A percentile compares a stretch with the other conserved stretches of the same genome.
These are phyloP conservation scores for Cheiracanthium punctorium DNA, from an alignment of 2,888 invertebrate genomes.

Conservation along the genomic window DNA sequence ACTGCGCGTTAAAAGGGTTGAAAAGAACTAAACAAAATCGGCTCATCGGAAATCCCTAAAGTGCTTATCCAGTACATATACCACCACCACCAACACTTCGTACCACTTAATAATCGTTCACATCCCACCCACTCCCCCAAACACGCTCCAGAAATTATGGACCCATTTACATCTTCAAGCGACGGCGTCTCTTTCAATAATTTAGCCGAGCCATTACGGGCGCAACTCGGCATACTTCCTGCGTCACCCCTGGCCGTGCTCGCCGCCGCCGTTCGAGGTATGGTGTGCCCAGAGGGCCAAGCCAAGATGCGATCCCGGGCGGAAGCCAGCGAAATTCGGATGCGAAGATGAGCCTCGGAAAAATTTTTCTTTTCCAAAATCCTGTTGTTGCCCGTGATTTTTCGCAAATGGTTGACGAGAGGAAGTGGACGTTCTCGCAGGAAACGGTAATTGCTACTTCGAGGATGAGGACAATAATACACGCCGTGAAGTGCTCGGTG, in stretches of 20 bases:
- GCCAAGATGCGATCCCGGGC: background rate
- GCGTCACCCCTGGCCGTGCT: conserved; percentile 35
- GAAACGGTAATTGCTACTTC: conserved; percentile 49
- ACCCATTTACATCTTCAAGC: background rate
- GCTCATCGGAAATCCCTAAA: too few species aligned
- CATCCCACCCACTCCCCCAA: background rate
- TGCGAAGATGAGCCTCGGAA: background rate
- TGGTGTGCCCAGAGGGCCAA: background rate
- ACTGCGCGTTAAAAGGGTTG: too few species aligned
- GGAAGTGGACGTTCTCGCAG: conserved; percentile 60
- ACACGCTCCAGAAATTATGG: background rate
- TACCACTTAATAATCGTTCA: too few species aligned
- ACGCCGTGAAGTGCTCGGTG: background rate
- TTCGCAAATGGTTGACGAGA: conserved; percentile 20
- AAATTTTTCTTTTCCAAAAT: background rate
- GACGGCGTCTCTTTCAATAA: conserved; percentile 37
- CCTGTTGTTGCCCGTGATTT: conserved; percentile 31
- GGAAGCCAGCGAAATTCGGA: conserved; percentile 32
- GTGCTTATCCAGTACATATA: too few species aligned
- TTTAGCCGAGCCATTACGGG: conserved; percentile 61
- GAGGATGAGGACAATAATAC: background rate
- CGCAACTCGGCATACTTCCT: conserved; percentile 66
- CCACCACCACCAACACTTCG: too few species aligned
- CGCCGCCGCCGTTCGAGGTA: conserved; percentile 1
- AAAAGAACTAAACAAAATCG: too few species aligned